Base-by-base conservation (phyloP, 2,888 invertebrate genomes). In the Leptogaster cylindrica region DNA sequence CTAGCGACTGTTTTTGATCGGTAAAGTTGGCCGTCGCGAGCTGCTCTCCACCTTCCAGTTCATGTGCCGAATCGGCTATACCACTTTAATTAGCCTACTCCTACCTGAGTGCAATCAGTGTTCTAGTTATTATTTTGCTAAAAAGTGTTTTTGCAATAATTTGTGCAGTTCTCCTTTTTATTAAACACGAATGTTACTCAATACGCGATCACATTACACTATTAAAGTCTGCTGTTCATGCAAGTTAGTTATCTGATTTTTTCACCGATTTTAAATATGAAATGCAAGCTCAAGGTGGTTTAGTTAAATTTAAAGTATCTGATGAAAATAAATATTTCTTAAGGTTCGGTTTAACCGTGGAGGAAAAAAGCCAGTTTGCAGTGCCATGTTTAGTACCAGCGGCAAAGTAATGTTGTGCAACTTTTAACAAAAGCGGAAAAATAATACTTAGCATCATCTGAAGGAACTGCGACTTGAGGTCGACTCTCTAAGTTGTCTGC, bases 1-100 rank as follows among this genome's bases (percentile, higher is more conserved):
- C 65, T 48, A 55, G 68, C 39, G 65, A 68, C 65, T 55, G 58
- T 46, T 58, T 50, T 46, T 58, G 68, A 46, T 65, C 65, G 55
- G 20, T 50, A 25, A 46, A 61, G 68, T 68, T 65, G 68, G 36
- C 8, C 44, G 41, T 63, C 27, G 50, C 50, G 50, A 28, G 31
- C n/a, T n/a, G 23, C 25, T n/a, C 10, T 25, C 18, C 46, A 23
- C 10, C 5, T 23, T 46, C 1, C 4, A 46, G 23, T 23, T 46
- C n/a, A n/a, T 18, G 20, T 46, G 46, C 23, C 20, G 46, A 16
- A 10, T 12, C n/a, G n/a, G 10, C 20, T n/a, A 46, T n/a, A 20
- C n/a, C n/a, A 10, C 6, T 31, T 23, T 46, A 46, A 23, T 23
- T 23, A 46, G 3, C 12, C 4, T n/a, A n/a, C n/a, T n/a, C n/a